Base-by-base conservation (phyloP, 2,888 invertebrate genomes). In the Protodeltote pygarga region DNA sequence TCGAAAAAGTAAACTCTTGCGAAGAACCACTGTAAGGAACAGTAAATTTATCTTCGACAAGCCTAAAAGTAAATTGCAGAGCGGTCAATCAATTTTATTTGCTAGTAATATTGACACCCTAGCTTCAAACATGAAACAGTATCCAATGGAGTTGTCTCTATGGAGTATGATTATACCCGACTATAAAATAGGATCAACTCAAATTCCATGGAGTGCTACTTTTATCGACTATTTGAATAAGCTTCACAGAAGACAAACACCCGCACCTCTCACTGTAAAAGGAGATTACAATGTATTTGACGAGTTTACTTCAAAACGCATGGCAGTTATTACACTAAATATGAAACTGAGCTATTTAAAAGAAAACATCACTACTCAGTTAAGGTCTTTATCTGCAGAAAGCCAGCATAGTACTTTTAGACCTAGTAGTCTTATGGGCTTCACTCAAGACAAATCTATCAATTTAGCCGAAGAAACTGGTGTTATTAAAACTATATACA, bases 121-220 rank as follows among this genome's bases (percentile, higher is more conserved):
- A 1, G 70, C 79, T 17, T 40, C 60, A n/a, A 70, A 68, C 11
- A 89, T 90, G 89, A 73, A 71, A 44, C 57, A 62, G 11, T 77
- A 77, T 65, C 85, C 88, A 3, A 74, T 92, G 45, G 77, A 85
- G 57, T 23, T 92, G 37, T 75, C 74, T 1, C 38, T 90, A 3
- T 83, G 77, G 59, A 77, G 69, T 42, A 82, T 75, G 53, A 49
- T 59, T 13, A 39, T 74, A 8, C 63, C 68, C 1, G 53, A 71
- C 13, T 57, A 65, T 31, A 76, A 68, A 58, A 38, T 86, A 20
- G 90, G 87, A 1, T 79, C 77, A 1, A 71, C 77, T 5, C 47
- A 66, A 6, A 77, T 90, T 35, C 77, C 81, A 0, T 91, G 90
- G 91, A 77, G 67, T 46, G 51, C 64, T 5, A 37, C 47, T 4